Evolutionary conservation across 1,140 invertebrate genomes (phyloP), one percentile per base, ranked within the genome.

Genomic region (Sminthurides bifidus): DNA sequence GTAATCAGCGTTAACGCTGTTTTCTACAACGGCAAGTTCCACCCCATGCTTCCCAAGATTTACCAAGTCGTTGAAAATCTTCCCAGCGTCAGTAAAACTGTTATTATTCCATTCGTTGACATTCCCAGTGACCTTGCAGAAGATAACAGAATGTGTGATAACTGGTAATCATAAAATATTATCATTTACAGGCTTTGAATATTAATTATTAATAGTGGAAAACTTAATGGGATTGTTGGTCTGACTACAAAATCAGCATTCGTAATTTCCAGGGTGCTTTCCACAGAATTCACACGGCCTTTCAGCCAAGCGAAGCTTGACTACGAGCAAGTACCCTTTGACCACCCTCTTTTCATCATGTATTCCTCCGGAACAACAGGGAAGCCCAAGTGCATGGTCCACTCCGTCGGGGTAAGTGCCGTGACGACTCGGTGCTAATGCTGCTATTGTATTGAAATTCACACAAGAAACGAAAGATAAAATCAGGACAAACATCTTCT

Each of bases 281-380:
- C 61, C 12, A 8, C 26, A 12, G 58, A 64, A 31, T 58, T 64
- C 15, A 26, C 60, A 10, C 15, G 44, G 1, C 37, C 46, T 43
- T 54, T 56, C 29, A 35, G 46, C 3, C 56, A 60, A 33, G 33
- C 30, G 2, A 21, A 27, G 12, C 24, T 60, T 29, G 52, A 63
- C 19, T 79, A 76, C 71, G 72, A 72, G 55, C 77, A 80, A 66
- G 71, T 80, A 10, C 72, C 77, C 1, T 81, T 81, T 59, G 71
- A 75, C 66, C 76, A 81, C 67, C 79, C 79, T 12, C 64, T 79
- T n/a, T 79, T 74, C 64, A 77, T 81, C 40, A 74, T 81, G 71
- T 81, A 79, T 66, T 76, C 75, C 4, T 78, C 76, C 3, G 79
- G 79, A 3, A 81, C 79, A 5, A 81, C 79, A 3, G 79, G 79